Conservation (phyloP, 1,140 invertebrate species). For the Amyelois transitella region DNA sequence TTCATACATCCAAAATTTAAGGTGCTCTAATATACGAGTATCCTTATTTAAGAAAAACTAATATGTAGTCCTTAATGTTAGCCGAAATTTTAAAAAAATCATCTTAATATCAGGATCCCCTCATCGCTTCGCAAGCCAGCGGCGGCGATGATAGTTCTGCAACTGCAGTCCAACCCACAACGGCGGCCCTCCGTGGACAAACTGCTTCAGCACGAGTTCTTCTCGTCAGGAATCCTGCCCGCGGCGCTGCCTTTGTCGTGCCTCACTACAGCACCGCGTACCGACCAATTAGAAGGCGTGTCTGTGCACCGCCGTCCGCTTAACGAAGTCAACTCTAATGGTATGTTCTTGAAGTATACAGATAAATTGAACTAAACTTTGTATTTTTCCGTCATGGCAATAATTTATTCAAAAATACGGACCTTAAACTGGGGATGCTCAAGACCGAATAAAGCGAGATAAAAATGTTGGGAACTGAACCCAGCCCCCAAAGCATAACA, state of each 20-base stretch:
- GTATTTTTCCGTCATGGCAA: too few species aligned
- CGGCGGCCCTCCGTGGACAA: constrained; percentile 86
- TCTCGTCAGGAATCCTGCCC: constrained; percentile 85
- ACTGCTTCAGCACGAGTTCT: constrained; percentile 83
- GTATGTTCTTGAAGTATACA: too few species aligned
- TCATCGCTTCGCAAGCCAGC: constrained; percentile 81
- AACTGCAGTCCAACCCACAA: constrained; percentile 89
- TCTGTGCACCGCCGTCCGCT: constrained; percentile 79
- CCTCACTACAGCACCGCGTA: constrained; percentile 92
- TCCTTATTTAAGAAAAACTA: too few species aligned
- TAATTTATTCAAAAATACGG: too few species aligned
- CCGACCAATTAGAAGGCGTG: constrained; percentile 80
- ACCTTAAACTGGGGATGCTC: too few species aligned
- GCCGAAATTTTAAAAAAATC: neutral
- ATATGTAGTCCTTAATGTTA: too few species aligned
- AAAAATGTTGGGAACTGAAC: too few species aligned
- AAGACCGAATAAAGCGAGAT: neutral
- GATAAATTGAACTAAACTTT: too few species aligned
- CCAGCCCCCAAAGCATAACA: too few species aligned
- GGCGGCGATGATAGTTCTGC: constrained; percentile 85
- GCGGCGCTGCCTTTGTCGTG: constrained; percentile 89
- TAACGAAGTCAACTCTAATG: constrained; percentile 77
- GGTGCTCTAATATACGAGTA: too few species aligned
- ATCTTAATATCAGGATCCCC: constrained; percentile 77
- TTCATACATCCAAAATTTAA: too few species aligned